A percentile compares a stretch with the other conserved stretches of the same genome.
Conservation (phyloP, 2,888 invertebrate species). For the Apoderus coryli region DNA sequence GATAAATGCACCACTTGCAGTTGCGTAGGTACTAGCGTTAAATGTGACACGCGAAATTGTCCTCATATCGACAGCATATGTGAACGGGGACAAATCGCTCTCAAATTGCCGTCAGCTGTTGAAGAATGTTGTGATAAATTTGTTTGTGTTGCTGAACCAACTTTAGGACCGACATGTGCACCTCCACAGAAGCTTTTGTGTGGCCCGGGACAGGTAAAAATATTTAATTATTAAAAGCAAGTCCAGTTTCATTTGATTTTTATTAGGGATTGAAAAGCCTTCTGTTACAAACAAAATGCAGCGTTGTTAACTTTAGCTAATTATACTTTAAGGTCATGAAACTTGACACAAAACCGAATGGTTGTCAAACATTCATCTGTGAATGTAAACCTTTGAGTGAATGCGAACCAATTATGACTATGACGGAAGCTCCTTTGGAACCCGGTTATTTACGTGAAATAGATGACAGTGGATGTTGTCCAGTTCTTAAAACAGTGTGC, state of each 20-base stretch:
- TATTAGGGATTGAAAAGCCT: too few relatives aligned
- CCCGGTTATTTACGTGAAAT: constrained; percentile 33
- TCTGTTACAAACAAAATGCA: too few relatives aligned
- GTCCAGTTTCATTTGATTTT: too few relatives aligned
- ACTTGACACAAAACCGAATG: constrained; percentile 44
- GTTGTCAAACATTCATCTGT: constrained; percentile 61
- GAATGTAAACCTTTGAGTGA: constrained; percentile 61
- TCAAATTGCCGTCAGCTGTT: constrained; percentile 38
- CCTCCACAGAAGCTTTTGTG: constrained; percentile 55
- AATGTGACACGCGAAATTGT: constrained; percentile 48
- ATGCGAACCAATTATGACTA: constrained; percentile 41
- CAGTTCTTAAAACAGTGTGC: constrained; percentile 44
- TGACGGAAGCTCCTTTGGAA: constrained; percentile 33
- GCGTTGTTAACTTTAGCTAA: too few relatives aligned
- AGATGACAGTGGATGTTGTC: constrained; percentile 59
- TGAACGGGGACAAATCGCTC: constrained; percentile 40
- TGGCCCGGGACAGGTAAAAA: constrained; percentile 56
- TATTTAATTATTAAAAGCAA: too few relatives aligned
- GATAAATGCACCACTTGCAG: constrained; percentile 61
- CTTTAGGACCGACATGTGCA: constrained; percentile 37
- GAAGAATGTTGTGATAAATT: constrained; percentile 57
- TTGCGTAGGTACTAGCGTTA: constrained; percentile 46
- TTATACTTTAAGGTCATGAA: too few relatives aligned
- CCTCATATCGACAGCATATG: constrained; percentile 42
- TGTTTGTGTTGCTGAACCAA: constrained; percentile 36